These are phyloP conservation scores for Empis livida DNA, from an alignment of 2,888 invertebrate species.

Conservation along the genomic window DNA sequence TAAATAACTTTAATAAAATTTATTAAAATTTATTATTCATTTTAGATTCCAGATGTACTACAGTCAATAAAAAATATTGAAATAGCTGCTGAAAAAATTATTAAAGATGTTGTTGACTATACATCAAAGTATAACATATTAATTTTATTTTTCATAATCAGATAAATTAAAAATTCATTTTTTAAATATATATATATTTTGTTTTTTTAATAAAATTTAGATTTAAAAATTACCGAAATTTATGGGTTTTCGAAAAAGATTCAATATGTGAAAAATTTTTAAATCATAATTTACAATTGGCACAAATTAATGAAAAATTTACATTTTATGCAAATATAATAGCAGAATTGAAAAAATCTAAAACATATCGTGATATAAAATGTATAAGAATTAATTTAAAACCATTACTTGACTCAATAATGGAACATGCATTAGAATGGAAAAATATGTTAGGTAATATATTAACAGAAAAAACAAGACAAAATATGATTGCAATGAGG, in stretches of 20 bases:
- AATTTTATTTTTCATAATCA: background rate
- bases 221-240: conserved; percentile 59
- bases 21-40: conserved; percentile 42
- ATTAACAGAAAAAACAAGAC: conserved; percentile 50
- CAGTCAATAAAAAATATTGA: conserved; percentile 53
- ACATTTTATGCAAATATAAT: conserved; percentile 69
- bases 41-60: conserved; percentile 54
- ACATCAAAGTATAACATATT: conserved; percentile 38
- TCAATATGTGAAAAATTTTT: conserved; percentile 67
- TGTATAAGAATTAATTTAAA: conserved; percentile 57
- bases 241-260: conserved; percentile 66
- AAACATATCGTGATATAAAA: conserved; percentile 49
- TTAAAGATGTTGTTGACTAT: conserved; percentile 51
- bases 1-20: background rate
- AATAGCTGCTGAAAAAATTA: conserved; percentile 49
- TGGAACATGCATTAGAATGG: conserved; percentile 68
- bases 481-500: conserved; percentile 44
- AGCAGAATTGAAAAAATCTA: conserved; percentile 46
- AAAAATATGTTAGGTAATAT: conserved; percentile 57
- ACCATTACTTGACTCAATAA: conserved; percentile 55
- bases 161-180: too few relatives aligned
- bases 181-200: too few relatives aligned
- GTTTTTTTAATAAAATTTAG: too few relatives aligned
- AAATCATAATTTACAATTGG: conserved; percentile 46
- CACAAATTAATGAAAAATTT: conserved; percentile 67